These are phyloP conservation scores for Drosophila paulistorum DNA, from an alignment of 1,140 invertebrate genomes.

Conservation along the genomic window DNA sequence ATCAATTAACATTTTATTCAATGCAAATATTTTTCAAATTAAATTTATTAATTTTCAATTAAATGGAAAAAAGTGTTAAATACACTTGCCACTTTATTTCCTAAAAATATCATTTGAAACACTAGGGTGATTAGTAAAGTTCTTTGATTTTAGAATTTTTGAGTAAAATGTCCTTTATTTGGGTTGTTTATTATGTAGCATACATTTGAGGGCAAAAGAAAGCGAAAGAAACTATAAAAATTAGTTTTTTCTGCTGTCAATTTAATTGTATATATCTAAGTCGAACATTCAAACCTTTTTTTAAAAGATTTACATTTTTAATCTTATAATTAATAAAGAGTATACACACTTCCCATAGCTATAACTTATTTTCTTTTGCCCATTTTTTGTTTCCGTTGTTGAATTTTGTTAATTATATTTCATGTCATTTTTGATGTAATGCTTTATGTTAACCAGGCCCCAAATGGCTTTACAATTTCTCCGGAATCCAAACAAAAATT, in stretches of 20 bases:
- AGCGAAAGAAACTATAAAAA: no score
- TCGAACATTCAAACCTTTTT: no score
- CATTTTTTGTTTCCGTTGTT: slow-evolving; percentile 19
- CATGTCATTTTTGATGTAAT: slow-evolving; percentile 58
- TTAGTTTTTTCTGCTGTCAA: no score
- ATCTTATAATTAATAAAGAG: neutral
- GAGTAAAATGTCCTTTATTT: neutral
- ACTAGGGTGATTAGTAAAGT: no score
- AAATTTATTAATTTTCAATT: slow-evolving; percentile 10
- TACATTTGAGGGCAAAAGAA: no score
- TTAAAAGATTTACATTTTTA: no score
- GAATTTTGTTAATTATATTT: slow-evolving; percentile 37
- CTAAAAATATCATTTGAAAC: no score
- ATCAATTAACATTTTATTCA: slow-evolving; percentile 36
- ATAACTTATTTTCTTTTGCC: slow-evolving; percentile 16
- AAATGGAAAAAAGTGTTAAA: slow-evolving; percentile 30
- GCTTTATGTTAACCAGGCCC: slow-evolving; percentile 54
- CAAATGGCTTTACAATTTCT: slow-evolving; percentile 48
- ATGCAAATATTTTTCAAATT: slow-evolving; percentile 40
- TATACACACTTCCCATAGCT: slow-evolving; percentile 25
- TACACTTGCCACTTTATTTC: neutral
- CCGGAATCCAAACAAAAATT: slow-evolving; percentile 36
- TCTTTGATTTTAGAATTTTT: neutral
- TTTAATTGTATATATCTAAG: no score
- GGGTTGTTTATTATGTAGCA: no score